Conservation (phyloP, 2,888 invertebrate genomes). For the Caenorhabditis auriculariae region DNA sequence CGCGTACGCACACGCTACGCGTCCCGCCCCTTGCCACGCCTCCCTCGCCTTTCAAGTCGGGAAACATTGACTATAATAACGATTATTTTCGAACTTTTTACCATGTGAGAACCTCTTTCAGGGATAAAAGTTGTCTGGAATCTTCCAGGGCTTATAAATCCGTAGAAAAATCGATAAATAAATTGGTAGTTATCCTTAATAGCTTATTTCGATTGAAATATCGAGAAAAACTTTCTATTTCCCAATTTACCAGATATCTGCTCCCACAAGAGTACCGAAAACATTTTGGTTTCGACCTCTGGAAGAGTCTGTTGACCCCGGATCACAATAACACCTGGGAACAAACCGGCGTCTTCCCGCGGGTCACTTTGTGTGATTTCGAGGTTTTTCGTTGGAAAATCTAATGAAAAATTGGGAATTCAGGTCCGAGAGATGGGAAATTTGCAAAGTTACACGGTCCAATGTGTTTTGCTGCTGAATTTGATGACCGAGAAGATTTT, state of each 20-base stretch:
- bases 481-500: constrained; percentile 60
- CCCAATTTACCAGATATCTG: constrained; percentile 48
- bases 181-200: no score
- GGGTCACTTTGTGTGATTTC: constrained; percentile 63
- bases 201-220: no score
- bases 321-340: constrained; percentile 56
- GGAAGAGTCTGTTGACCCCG: constrained; percentile 39
- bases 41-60: no score
- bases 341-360: constrained; percentile 58
- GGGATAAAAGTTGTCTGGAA: no score
- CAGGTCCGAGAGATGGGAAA: constrained; percentile 63
- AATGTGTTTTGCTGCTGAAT: constrained; percentile 60
- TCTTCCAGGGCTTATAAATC: no score
- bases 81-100: no score
- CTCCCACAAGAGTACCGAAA: constrained; percentile 26
- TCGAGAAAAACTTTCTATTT: constrained; percentile 4
- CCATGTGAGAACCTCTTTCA: no score
- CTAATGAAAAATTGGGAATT: constrained; percentile 1
- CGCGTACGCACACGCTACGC: no score
- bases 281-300: constrained; percentile 52
- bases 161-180: no score
- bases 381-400: constrained; percentile 34
- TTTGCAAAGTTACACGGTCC: constrained; percentile 57
- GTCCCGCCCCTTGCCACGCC: no score
- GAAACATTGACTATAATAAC: no score